Percentiles rank a stretch among this genome's conserved stretches.
Evolutionary conservation across 2,888 invertebrate species (phyloP).

Genomic region (Thereva unica): DNA sequence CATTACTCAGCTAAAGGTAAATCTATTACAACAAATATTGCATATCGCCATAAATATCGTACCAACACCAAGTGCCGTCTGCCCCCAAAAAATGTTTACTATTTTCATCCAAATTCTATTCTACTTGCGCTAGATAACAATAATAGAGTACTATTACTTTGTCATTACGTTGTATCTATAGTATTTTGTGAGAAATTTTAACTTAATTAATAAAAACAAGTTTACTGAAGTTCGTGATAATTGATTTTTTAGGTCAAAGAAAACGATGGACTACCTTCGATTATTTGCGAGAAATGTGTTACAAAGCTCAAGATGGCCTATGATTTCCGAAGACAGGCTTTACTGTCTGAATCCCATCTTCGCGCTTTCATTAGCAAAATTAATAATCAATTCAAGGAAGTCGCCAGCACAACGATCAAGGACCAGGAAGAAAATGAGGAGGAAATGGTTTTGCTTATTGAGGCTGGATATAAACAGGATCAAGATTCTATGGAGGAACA

Average conservation of each 20-base stretch:
- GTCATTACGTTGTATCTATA: background rate
- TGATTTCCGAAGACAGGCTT: conserved; percentile 48
- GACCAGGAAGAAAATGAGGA: conserved; percentile 33
- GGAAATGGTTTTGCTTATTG: conserved; percentile 40
- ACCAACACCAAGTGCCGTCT: no score
- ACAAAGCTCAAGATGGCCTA: conserved; percentile 48
- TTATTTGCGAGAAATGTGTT: conserved; percentile 49
- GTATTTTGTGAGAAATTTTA: background rate
- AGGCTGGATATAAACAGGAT: conserved; percentile 37
- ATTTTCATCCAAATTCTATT: conserved; percentile 2
- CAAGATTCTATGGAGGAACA: conserved; percentile 27
- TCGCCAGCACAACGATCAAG: conserved; percentile 43
- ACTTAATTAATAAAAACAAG: background rate
- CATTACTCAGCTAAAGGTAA: conserved; percentile 49
- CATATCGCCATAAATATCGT: no score
- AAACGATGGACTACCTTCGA: conserved; percentile 48
- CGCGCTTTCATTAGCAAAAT: conserved; percentile 48
- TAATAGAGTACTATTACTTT: conserved; percentile 11
- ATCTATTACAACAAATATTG: conserved; percentile 16
- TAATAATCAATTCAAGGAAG: conserved; percentile 49
- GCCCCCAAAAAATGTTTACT: background rate
- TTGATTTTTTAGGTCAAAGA: conserved; percentile 45
- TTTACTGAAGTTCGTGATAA: conserved; percentile 1
- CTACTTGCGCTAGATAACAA: conserved; percentile 4
- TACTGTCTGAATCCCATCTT: conserved; percentile 48